Base-by-base conservation (phyloP, 1,140 invertebrate species). In the Caenorhabditis tropicalis region DNA sequence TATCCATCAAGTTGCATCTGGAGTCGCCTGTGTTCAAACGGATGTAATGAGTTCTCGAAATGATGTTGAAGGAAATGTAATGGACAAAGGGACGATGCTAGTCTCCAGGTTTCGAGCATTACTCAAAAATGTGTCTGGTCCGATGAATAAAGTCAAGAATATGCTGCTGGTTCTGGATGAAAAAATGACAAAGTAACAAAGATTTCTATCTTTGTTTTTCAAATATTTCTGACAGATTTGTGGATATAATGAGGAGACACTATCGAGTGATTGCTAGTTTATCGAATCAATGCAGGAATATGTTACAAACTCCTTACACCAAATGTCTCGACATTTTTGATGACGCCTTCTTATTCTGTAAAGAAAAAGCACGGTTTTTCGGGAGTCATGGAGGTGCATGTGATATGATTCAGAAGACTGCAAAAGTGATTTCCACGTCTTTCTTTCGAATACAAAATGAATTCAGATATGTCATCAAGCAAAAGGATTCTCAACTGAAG, bases 11-110 rank as follows among this genome's bases (percentile, higher is more conserved):
- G 60, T 82, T 5, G 82, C 82, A n/a, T 36, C 56, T n/a, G 82
- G 82, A n/a, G 60, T 82, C 19, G 82, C 82, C 29, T 82, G 82
- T 74, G 58, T 82, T 27, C 82, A 82, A 46, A 51, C 39, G n/a
- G 82, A 82, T 70, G 82, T 82, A 6, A 65, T 60, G 36, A 43
- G 36, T 24, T 82, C 82, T n/a, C 31, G 36, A 36, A 51, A 46
- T 43, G 82, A 58, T 31, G 82, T 82, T 1, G 82, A 82, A 31
- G 82, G 60, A 24, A 82, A 82, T 43, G 60, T 82, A 21, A 46
- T 60, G 56, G 39, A 82, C 39, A 58, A 82, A 24, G 82, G 82
- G 19, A 21, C 56, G 33, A 65, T 82, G 56, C 33, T 43, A 0
- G 29, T 82, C 6, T 15, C 36, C 10, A 12, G 56, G n/a, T 48